Conservation (phyloP, 1,140 invertebrate genomes). For the Trypoxylus dichotomus region DNA sequence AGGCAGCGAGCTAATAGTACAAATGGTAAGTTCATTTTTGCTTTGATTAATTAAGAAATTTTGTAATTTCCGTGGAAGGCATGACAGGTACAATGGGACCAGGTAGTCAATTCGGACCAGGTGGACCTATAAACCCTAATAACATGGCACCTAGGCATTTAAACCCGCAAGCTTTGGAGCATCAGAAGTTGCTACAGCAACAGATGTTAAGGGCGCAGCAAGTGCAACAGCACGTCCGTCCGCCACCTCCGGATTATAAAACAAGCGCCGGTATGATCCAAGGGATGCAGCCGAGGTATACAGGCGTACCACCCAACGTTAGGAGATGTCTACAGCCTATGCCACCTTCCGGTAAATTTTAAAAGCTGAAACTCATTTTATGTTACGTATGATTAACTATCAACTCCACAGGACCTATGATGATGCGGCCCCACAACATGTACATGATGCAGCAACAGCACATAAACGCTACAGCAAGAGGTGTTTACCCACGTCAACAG, state of each 20-base stretch:
- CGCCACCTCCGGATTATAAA: slow-evolving; percentile 78
- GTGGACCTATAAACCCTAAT: slow-evolving; percentile 24
- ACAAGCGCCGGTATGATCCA: slow-evolving; percentile 66
- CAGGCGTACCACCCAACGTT: slow-evolving; percentile 58
- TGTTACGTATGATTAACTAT: not conserved
- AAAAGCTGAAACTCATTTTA: not conserved
- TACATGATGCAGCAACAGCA: slow-evolving; percentile 57
- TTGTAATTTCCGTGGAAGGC: not conserved
- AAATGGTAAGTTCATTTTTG: slow-evolving; percentile 36
- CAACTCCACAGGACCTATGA: slow-evolving; percentile 62
- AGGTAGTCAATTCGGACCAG: slow-evolving; percentile 34
- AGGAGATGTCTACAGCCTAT: slow-evolving; percentile 67
- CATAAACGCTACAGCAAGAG: slow-evolving; percentile 46
- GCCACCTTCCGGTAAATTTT: slow-evolving; percentile 63
- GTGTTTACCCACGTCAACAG: slow-evolving; percentile 53
- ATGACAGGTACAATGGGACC: slow-evolving; percentile 38
- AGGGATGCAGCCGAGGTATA: slow-evolving; percentile 54
- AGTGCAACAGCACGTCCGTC: slow-evolving; percentile 55
- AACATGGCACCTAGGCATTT: slow-evolving; percentile 37
- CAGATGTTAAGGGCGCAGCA: slow-evolving; percentile 28
- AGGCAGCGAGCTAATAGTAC: slow-evolving; percentile 55
- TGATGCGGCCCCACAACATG: slow-evolving; percentile 67
- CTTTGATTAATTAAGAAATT: not conserved
- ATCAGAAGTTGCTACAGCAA: slow-evolving; percentile 51
- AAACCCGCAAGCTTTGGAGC: slow-evolving; percentile 43